Evolutionary conservation across 2,797 vertebrate genomes (phyloP).

Genomic region (Babyrousa celebensis): DNA sequence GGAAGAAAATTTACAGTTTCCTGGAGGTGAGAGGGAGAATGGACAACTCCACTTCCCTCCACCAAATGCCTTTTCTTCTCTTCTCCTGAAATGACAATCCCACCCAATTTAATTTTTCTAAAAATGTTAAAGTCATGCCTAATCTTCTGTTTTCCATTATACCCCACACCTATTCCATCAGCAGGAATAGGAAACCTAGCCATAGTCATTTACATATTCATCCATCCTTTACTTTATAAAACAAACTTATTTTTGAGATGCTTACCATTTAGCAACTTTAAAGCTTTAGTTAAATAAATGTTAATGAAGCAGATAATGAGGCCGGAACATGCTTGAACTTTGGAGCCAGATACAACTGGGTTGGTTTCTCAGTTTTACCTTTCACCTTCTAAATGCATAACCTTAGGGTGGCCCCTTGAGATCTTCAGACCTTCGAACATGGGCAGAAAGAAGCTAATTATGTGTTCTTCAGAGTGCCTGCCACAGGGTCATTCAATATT

Average conservation of each 20-base stretch:
- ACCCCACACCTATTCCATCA: neutral
- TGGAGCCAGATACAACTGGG: neutral
- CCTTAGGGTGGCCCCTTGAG: neutral
- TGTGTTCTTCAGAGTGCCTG: neutral
- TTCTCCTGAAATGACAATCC: neutral
- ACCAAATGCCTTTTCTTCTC: neutral
- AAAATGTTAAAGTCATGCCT: neutral
- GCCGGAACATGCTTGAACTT: neutral
- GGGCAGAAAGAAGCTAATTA: neutral
- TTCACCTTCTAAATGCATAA: neutral
- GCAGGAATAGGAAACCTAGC: neutral
- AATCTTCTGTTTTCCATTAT: neutral
- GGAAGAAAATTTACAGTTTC: neutral
- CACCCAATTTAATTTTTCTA: neutral
- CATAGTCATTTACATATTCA: neutral
- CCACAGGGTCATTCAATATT: neutral
- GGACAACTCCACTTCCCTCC: neutral
- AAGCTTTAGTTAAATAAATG: neutral
- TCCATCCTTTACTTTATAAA: neutral
- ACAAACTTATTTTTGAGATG: neutral
- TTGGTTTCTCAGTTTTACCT: neutral
- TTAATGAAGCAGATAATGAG: constrained; percentile 15
- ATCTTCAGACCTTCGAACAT: neutral
- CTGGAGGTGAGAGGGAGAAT: neutral
- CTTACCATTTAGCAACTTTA: constrained; percentile 1